These are phyloP conservation scores for Drosophila repleta DNA, from an alignment of 1,140 invertebrate genomes.

Conservation along the genomic window DNA sequence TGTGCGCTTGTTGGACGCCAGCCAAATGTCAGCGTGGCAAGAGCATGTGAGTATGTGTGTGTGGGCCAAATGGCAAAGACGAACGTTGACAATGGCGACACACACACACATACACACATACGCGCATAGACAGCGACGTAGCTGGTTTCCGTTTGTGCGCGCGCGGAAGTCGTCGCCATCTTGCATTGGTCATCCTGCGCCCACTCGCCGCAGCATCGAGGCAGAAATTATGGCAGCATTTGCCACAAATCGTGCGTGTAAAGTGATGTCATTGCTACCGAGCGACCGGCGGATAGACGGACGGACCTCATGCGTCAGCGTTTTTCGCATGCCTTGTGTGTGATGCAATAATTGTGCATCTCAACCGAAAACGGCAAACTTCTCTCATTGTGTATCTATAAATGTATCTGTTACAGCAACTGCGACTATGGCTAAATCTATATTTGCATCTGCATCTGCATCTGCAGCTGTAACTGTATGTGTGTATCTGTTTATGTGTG, in stretches of 20 bases:
- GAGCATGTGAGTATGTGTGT: conserved; percentile 33
- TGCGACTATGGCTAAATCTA: conserved; percentile 5
- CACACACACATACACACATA: conserved; percentile 36
- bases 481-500: not conserved
- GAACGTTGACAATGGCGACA: conserved; percentile 67
- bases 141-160: conserved; percentile 74
- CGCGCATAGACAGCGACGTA: conserved; percentile 23
- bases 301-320: conserved; percentile 68
- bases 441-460: not conserved
- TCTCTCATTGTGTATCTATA: conserved; percentile 6
- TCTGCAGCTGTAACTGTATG: not conserved
- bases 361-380: not conserved
- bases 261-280: conserved; percentile 73
- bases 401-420: not conserved
- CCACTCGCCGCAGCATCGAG: conserved; percentile 62
- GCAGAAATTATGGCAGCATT: conserved; percentile 79
- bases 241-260: conserved; percentile 81
- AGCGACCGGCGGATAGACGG: too few species aligned
- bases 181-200: conserved; percentile 80
- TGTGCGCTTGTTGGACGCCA: conserved; percentile 60
- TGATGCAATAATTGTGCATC: conserved; percentile 65
- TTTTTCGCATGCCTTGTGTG: conserved; percentile 47
- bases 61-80: conserved; percentile 58
- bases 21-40: conserved; percentile 21
- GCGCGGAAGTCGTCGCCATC: conserved; percentile 75